Base-by-base conservation (phyloP, 2,888 invertebrate genomes). In the Meta bourneti region DNA sequence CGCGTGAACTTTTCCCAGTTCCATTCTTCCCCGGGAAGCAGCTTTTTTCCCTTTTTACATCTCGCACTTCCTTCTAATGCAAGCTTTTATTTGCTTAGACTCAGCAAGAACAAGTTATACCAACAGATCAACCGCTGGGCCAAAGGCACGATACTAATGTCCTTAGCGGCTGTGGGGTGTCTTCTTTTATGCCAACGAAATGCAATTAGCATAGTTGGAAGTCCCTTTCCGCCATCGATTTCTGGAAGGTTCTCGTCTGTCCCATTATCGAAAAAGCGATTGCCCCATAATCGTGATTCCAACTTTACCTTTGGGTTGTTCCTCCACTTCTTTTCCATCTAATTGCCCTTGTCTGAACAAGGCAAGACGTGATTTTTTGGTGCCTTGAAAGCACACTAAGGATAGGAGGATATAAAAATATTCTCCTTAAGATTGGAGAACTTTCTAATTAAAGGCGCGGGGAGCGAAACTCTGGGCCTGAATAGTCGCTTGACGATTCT, bases 211-310 rank as follows among this genome's bases (percentile, higher is more conserved):
- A 54, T 52, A 74, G 49, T 74, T 74, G 52, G 74, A 72, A 84
- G 61, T 61, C 19, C 81, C 79, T 79, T 34, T 79, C 72, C 20
- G 51, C 61, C 16, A 86, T 78, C 78, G 70, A 78, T 86, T 86
- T 70, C 20, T 70, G 34, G 16, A 7, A 34, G 83, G 19, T 16
- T 19, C 34, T 71, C n/a, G 7, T 70, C 16, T 82, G 54, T 74
- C 74, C 48, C 49, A 19, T 52, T 86, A 78, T 86, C 78, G 78
- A 70, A 78, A 86, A 86, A 86, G 70, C 78, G 86, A 78, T 86
- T 78, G 78, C 48, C 78, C 20, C 54, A 16, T 72, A 84, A 74
- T 74, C 74, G 74, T 71, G 61, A 70, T 74, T 77, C 69, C 78
- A 78, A 75, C 61, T 84, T 75, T 84, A 75, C 86, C 78, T 86